phyloP scores from a whole-genome alignment of 2,113 vertebrate species.

The Sula dactylatra region DNA sequence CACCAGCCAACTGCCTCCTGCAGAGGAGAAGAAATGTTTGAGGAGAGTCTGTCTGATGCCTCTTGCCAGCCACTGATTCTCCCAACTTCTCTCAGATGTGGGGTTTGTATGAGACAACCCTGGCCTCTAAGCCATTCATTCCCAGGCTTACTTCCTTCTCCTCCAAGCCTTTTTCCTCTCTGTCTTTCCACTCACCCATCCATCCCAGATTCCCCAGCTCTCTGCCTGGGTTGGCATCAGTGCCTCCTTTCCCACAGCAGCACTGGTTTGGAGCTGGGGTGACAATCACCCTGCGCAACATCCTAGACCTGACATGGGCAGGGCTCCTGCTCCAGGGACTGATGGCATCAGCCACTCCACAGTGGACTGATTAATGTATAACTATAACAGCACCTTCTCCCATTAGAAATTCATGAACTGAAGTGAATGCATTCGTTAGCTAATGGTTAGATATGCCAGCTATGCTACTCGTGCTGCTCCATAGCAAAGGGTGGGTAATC shows the following conservation, averaged over 20 bases:
- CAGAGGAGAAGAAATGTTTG: background rate
- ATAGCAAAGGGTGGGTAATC: background rate
- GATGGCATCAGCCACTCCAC: background rate
- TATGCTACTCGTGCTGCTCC: background rate
- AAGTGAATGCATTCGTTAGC: background rate
- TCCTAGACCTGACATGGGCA: background rate
- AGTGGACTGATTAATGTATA: background rate
- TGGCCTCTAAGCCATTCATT: background rate
- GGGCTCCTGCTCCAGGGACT: background rate
- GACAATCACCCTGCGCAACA: background rate
- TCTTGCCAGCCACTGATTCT: background rate
- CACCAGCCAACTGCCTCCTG: fast-evolving
- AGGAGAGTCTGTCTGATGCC: fast-evolving
- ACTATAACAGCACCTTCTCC: background rate
- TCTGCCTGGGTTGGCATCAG: fast-evolving
- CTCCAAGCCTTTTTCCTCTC: background rate
- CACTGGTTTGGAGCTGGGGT: background rate
- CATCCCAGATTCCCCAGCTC: background rate
- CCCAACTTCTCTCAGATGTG: background rate
- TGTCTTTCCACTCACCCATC: background rate
- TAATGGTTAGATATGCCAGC: background rate
- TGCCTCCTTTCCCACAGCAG: background rate
- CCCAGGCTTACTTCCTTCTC: background rate
- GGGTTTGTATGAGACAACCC: fast-evolving
- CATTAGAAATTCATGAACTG: background rate